A percentile compares a stretch with the other conserved stretches of the same genome.
These are phyloP conservation scores for Tenthredo distinguenda DNA, from an alignment of 2,888 invertebrate genomes.

Conservation along the genomic window DNA sequence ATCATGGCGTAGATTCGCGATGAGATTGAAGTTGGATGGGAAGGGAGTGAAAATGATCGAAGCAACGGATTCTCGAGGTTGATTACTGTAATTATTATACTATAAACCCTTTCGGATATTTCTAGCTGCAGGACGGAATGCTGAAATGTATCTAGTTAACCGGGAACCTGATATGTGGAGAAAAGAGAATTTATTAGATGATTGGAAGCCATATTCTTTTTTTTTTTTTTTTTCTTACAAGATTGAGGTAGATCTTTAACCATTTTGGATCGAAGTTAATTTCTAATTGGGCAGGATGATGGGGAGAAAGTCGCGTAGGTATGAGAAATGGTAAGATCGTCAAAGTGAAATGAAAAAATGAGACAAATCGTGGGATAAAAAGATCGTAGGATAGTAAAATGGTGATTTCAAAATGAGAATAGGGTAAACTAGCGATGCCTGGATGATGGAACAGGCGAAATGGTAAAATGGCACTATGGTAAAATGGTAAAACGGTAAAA, in stretches of 20 bases:
- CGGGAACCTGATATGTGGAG: background rate
- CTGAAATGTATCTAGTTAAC: background rate
- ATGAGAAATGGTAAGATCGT: background rate
- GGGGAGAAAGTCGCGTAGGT: background rate
- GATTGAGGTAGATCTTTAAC: background rate
- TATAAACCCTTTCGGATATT: background rate
- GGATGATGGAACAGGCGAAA: background rate
- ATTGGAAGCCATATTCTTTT: background rate
- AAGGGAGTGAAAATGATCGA: slow-evolving; percentile 2
- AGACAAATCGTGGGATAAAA: background rate
- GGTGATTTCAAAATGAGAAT: background rate
- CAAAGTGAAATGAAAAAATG: background rate
- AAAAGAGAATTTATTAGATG: background rate
- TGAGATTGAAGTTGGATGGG: background rate
- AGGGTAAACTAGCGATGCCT: too few species aligned
- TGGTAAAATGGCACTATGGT: too few species aligned
- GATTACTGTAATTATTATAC: slow-evolving; percentile 33
- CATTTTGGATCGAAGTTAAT: background rate
- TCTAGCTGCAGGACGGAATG: background rate
- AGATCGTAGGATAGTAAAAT: background rate
- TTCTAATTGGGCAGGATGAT: background rate
- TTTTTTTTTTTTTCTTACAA: background rate
- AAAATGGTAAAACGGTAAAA: background rate
- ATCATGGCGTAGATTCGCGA: slow-evolving; percentile 4
- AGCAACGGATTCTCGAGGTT: background rate